Evolutionary conservation across 2,113 vertebrate species (phyloP).

Genomic region (Neogale vison): DNA sequence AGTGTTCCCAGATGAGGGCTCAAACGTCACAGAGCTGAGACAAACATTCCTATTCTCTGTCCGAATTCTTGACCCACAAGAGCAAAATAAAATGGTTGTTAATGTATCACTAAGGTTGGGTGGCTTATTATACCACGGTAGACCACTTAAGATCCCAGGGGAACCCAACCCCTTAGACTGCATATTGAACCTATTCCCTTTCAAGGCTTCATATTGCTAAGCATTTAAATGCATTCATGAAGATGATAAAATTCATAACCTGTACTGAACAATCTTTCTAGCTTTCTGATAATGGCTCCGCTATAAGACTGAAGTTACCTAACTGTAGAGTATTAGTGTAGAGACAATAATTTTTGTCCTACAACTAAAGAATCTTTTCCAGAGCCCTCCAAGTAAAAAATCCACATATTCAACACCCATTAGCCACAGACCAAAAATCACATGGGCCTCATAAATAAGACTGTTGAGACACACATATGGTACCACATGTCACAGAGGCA

Average conservation of each 20-base stretch:
- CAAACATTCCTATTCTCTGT: background rate
- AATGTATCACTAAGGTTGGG: background rate
- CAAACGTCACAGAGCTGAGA: background rate
- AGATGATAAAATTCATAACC: background rate
- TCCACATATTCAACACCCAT: background rate
- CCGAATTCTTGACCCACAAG: slow-evolving; percentile 3
- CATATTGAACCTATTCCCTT: background rate
- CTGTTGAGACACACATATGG: background rate
- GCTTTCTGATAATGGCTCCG: background rate
- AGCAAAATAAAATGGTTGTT: background rate
- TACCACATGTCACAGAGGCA: background rate
- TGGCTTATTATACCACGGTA: background rate
- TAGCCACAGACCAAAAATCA: background rate
- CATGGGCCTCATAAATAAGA: background rate
- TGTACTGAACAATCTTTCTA: background rate
- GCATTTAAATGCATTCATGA: background rate
- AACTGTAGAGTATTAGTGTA: background rate
- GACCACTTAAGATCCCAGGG: background rate
- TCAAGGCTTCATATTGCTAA: background rate
- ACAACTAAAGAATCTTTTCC: background rate
- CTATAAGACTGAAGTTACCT: background rate
- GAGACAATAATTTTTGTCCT: background rate
- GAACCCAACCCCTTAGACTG: background rate
- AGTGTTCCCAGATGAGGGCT: background rate
- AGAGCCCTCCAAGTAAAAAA: background rate